Evolutionary conservation across 2,797 vertebrate species (phyloP), one percentile per base, ranked within the genome.

Genomic region (Myotis findleyi): DNA sequence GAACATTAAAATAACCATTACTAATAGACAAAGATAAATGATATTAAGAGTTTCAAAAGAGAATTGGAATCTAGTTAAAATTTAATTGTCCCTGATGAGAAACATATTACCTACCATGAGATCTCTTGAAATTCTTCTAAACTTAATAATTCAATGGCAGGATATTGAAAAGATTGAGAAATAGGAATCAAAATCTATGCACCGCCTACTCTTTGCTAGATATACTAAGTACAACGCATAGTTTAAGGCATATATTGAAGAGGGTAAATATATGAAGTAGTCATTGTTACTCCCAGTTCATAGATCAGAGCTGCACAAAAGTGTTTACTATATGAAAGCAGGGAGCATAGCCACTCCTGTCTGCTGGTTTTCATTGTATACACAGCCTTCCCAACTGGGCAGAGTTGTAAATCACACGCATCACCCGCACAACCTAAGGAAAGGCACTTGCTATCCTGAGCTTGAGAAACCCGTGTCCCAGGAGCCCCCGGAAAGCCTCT

Each of bases 391-490:
- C 51, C 21, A 7, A 5, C 2, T 7, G 20, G 41, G 7, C 7
- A 33, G 59, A 62, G 11, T 49, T 77, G 3, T 49, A 27, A 66
- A 59, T n/a, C 53, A 62, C 51, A n/a, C 1, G 23, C 0, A 23
- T 0, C 20, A 9, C 17, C 5, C 1, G 12, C 1, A 21, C 0
- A 30, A 21, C 21, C 11, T 13, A 27, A 7, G 3, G 18, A 12
- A 44, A 10, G 6, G 7, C n/a, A 38, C 20, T 6, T 6, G 3
- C 1, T 13, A 8, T 36, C 14, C 1, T 23, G 6, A 44, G 1
- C 0, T 38, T 75, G 4, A 1, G 30, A 11, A 0, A 33, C 1
- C 38, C 16, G 0, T 23, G 36, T 36, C 12, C 36, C 3, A 51
- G 72, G 38, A 59, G 1, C 18, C 44, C n/a, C 18, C 10, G 0